A percentile compares a stretch with the other conserved stretches of the same genome.
phyloP scores from a whole-genome alignment of 2,888 invertebrate genomes.

The Willowsia nigromaculata region DNA sequence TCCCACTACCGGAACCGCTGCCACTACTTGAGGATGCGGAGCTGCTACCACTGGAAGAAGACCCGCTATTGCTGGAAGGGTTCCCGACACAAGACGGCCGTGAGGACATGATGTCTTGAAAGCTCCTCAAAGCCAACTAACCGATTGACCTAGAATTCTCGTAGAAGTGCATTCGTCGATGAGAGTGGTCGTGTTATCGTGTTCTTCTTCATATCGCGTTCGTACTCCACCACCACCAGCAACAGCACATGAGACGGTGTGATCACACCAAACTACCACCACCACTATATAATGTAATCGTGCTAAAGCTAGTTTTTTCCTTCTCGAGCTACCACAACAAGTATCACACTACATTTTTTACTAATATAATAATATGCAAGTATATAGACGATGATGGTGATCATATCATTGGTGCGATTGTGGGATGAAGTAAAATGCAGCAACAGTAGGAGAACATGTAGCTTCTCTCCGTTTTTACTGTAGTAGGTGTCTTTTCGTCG shows the following conservation, averaged over 20 bases:
- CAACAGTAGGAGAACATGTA: constrained; percentile 10
- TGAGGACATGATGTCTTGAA: constrained; percentile 78
- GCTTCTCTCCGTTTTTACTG: background rate
- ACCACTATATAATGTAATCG: background rate
- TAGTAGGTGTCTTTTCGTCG: too few relatives aligned
- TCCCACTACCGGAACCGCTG: constrained; percentile 68
- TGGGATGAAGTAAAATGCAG: constrained; percentile 15
- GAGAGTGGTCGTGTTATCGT: constrained; percentile 69
- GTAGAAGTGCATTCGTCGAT: constrained; percentile 67
- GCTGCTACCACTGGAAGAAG: constrained; percentile 66
- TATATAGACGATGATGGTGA: constrained; percentile 37
- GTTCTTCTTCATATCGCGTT: constrained; percentile 27
- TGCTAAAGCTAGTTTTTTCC: constrained; percentile 63
- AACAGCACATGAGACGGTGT: constrained; percentile 45
- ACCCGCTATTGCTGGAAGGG: constrained; percentile 73
- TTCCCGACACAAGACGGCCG: constrained; percentile 77
- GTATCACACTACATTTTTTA: constrained; percentile 56
- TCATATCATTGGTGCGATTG: background rate
- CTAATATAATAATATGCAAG: background rate
- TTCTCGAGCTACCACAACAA: constrained; percentile 49
- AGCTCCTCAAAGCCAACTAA: constrained; percentile 79
- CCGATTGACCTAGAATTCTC: constrained; percentile 78
- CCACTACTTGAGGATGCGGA: constrained; percentile 64
- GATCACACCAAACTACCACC: too few relatives aligned
- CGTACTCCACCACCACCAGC: background rate